Base-by-base conservation (phyloP, 2,797 vertebrate genomes). In the Schizopygopsis malacanthus region DNA sequence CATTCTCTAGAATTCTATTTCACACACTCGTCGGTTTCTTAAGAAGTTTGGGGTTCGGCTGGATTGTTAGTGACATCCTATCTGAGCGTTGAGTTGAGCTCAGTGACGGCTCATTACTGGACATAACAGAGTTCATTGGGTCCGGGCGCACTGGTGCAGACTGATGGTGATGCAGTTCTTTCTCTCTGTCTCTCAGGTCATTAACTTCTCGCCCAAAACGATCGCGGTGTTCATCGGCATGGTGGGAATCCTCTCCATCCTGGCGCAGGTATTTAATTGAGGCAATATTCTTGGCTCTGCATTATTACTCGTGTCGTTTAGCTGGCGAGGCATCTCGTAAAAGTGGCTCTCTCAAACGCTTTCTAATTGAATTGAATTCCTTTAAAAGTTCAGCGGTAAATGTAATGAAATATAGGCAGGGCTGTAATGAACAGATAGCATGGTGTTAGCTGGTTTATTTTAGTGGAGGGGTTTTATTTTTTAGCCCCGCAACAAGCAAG, bases 151-250 rank as follows among this genome's bases (percentile, higher is more conserved):
- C 54, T 47, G 15, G 79, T 63, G n/a, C n/a, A 39, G 54, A 72
- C 63, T 71, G 82, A 79, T 61, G 33, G 20, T 59, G 50, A 80
- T 56, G n/a, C 54, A 50, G 12, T 22, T 70, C n/a, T 61, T n/a
- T 54, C 43, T 89, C 41, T 87, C 9, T 87, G 72, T 69, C 56
- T 88, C 90, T 67, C 91, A 99, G 97, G 91, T 98, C 82, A 96
- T 98, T 89, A 96, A 97, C 87, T 99, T 99, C 94, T 97, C 96
- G 89, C 95, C 97, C 33, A 93, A 94, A 43, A 97, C 95, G 85
- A 97, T 99, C 79, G 97, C 96, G 0, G 96, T 96, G 20, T 99
- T 98, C 91, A 99, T 99, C 86, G 98, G 97, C 73, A 96, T 97
- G 90, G 96, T 99, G 87, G 97, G 98, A 86, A 96, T 99, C 92